These are phyloP conservation scores for Tetramorium bicarinatum DNA, from an alignment of 2,888 invertebrate species.

Conservation along the genomic window DNA sequence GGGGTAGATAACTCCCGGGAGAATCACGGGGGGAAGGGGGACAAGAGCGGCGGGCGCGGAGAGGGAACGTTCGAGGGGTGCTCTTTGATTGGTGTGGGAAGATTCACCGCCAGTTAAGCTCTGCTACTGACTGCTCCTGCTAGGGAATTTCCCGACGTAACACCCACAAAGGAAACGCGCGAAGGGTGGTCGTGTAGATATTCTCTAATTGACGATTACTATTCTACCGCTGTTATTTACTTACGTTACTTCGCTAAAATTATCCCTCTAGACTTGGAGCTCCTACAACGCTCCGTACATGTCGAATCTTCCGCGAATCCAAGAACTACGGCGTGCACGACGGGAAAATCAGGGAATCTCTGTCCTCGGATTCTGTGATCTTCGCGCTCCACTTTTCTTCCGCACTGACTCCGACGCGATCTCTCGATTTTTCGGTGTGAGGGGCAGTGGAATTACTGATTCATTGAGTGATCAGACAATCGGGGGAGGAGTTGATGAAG, in stretches of 20 bases:
- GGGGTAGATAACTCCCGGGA: constrained; percentile 83
- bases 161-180: constrained; percentile 59
- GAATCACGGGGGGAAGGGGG: constrained; percentile 78
- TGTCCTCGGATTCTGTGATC: background rate
- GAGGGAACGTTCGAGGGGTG: constrained; percentile 79
- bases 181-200: constrained; percentile 46
- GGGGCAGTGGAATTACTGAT: constrained; percentile 61
- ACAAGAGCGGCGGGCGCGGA: constrained; percentile 63
- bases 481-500: constrained; percentile 69
- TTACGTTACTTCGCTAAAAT: constrained; percentile 29
- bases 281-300: constrained; percentile 3
- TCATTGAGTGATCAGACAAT: constrained; percentile 77
- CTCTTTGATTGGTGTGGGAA: constrained; percentile 86
- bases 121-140: constrained; percentile 73
- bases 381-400: background rate
- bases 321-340: background rate
- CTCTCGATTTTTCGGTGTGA: background rate
- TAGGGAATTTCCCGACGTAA: constrained; percentile 75
- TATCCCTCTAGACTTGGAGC: constrained; percentile 32
- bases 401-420: background rate
- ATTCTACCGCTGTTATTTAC: constrained; percentile 48
- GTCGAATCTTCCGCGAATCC: constrained; percentile 15
- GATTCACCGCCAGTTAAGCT: constrained; percentile 81
- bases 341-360: background rate
- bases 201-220: constrained; percentile 56